These are phyloP conservation scores for Ctenicera cuprea DNA, from an alignment of 2,888 invertebrate genomes.

Conservation along the genomic window DNA sequence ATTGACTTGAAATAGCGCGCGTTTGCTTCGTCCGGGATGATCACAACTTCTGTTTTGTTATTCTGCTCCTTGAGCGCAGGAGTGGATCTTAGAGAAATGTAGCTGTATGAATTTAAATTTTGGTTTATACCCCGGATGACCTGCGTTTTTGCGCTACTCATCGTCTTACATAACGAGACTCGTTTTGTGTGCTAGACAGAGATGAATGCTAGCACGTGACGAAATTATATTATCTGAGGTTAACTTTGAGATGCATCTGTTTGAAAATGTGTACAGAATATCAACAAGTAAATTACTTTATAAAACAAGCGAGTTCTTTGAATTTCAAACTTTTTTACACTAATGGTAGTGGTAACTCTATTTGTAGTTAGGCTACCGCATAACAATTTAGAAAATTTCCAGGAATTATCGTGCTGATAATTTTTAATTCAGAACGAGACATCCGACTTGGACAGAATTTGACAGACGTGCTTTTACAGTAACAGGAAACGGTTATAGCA, in stretches of 20 bases:
- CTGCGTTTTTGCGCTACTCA: slow-evolving; percentile 35
- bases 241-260: slow-evolving; percentile 56
- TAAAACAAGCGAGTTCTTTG: slow-evolving; percentile 48
- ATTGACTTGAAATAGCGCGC: slow-evolving; percentile 3
- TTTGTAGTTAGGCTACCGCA: slow-evolving; percentile 40
- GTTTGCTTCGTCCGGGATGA: slow-evolving; percentile 7
- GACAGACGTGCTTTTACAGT: slow-evolving; percentile 22
- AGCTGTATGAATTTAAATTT: slow-evolving; percentile 46
- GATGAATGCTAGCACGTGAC: slow-evolving; percentile 49
- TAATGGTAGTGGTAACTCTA: slow-evolving; percentile 46
- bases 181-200: slow-evolving; percentile 47
- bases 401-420: slow-evolving; percentile 27
- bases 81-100: slow-evolving; percentile 33
- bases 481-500: slow-evolving; percentile 32
- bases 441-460: slow-evolving; percentile 29
- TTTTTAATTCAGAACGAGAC: slow-evolving; percentile 41
- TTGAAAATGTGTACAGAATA: slow-evolving; percentile 53
- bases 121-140: slow-evolving; percentile 36
- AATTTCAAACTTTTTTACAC: slow-evolving; percentile 42
- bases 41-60: slow-evolving; percentile 25
- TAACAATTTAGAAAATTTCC: slow-evolving; percentile 45
- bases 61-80: slow-evolving; percentile 19
- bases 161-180: slow-evolving; percentile 34
- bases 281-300: slow-evolving; percentile 53
- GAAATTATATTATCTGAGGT: slow-evolving; percentile 51